phyloP scores from a whole-genome alignment of 2,113 vertebrate genomes.

The Boulengeromyrus knoepffleri region DNA sequence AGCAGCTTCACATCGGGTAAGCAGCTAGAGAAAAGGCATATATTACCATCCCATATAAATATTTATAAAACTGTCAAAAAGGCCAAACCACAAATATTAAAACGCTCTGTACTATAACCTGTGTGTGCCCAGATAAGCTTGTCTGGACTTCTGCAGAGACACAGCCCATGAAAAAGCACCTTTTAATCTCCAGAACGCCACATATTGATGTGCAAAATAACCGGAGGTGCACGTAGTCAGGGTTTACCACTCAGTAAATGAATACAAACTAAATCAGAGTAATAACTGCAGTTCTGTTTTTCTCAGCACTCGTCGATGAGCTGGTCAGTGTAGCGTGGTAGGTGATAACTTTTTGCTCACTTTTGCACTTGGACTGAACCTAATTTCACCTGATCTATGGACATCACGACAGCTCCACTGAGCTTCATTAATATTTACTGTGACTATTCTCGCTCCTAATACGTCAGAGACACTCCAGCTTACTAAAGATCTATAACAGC shows the following conservation, averaged over 20 bases:
- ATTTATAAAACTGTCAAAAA: neutral
- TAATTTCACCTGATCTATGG: neutral
- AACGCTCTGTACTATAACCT: neutral
- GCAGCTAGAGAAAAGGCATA: neutral
- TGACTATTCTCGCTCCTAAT: neutral
- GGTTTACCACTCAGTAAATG: neutral
- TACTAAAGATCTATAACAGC: neutral
- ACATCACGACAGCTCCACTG: neutral
- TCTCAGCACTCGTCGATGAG: neutral
- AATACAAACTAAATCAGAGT: neutral
- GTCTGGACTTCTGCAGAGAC: neutral
- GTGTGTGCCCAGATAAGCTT: neutral
- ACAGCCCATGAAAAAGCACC: neutral
- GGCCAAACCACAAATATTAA: neutral
- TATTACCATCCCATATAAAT: neutral
- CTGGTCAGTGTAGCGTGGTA: neutral
- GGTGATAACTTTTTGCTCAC: neutral
- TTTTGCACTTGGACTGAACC: neutral
- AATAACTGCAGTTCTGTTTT: neutral
- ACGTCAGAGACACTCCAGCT: neutral
- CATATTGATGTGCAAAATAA: neutral
- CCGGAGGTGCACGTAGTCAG: neutral
- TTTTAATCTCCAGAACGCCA: neutral
- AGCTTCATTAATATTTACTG: neutral
- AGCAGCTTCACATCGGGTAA: neutral